These are phyloP conservation scores for Athalia rosae DNA, from an alignment of 2,888 invertebrate species.

Conservation along the genomic window DNA sequence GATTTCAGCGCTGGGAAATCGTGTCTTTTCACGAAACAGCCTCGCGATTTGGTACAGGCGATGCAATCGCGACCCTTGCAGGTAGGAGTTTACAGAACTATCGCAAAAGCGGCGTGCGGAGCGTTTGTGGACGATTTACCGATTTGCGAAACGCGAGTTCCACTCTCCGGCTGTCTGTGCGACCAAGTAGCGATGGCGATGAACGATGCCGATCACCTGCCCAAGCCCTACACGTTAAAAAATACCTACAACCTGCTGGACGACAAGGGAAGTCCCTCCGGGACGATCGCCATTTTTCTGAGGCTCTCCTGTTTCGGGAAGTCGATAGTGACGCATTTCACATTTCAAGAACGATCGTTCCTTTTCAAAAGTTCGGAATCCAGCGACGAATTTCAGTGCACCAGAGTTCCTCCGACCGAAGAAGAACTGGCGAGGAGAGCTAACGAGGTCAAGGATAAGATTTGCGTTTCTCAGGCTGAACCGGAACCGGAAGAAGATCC, in stretches of 20 bases:
- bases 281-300: constrained; percentile 62
- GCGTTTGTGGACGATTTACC: constrained; percentile 43
- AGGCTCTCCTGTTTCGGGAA: constrained; percentile 65
- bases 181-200: constrained; percentile 55
- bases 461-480: constrained; percentile 42
- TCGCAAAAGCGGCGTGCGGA: constrained; percentile 39
- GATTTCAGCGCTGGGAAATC: constrained; percentile 58
- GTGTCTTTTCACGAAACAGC: constrained; percentile 56
- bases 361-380: constrained; percentile 61
- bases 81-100: constrained; percentile 51
- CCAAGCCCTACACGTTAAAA: constrained; percentile 55
- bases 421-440: constrained; percentile 39
- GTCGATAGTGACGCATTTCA: constrained; percentile 64
- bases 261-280: constrained; percentile 56
- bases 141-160: constrained; percentile 54
- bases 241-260: constrained; percentile 59
- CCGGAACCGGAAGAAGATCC: constrained; percentile 34
- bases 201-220: constrained; percentile 52
- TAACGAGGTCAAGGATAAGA: constrained; percentile 7
- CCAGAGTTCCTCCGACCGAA: constrained; percentile 46
- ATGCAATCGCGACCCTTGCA: constrained; percentile 53
- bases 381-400: constrained; percentile 58
- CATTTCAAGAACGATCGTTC: constrained; percentile 57
- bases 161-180: constrained; percentile 56
- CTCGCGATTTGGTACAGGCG: constrained; percentile 53